Base-by-base conservation (phyloP, 2,888 invertebrate species). In the Trachelus iudaicus region DNA sequence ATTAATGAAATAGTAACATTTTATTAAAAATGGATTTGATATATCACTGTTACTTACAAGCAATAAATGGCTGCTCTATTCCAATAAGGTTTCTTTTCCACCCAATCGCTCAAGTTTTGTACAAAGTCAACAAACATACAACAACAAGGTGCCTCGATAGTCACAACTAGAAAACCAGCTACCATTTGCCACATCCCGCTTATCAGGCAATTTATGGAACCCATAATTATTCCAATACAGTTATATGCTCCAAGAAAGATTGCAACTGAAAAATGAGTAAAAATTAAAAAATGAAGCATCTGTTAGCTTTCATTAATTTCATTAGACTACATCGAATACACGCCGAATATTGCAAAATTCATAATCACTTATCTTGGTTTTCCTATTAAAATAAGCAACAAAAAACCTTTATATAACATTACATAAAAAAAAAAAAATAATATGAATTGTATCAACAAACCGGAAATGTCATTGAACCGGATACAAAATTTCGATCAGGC, bases 71-170 rank as follows among this genome's bases (percentile, higher is more conserved):
- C 94, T 15, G 97, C 98, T 92, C 97, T 96, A 90, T 98, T 96
- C 96, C 97, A 98, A 89, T 97, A 95, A 0, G 98, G 98, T 84
- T 97, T 94, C 77, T 93, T 93, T 87, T 98, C 98, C 77, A 97
- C 95, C 93, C 95, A 95, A 87, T 95, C 95, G 79, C 97, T 96
- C 77, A 98, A 93, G 81, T 94, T 94, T 92, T 97, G 97, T 78
- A 99, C 98, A 93, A 97, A 97, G 90, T 98, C 99, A 83, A 99
- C 94, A 92, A 98, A 99, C 93, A 98, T 94, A 92, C 98, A 99
- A 92, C 98, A 99, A 92, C 97, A 99, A 0, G 99, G 99, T 69
- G 99, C 98, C 92, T 99, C 99, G 87, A 98, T 94, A 73, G 96
- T 95, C 85, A 98, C 94, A 81, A 97, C 95, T 81, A 97, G 89